Evolutionary conservation across 2,797 vertebrate genomes (phyloP), one percentile per base, ranked within the genome.

Genomic region (Bradypus variegatus): DNA sequence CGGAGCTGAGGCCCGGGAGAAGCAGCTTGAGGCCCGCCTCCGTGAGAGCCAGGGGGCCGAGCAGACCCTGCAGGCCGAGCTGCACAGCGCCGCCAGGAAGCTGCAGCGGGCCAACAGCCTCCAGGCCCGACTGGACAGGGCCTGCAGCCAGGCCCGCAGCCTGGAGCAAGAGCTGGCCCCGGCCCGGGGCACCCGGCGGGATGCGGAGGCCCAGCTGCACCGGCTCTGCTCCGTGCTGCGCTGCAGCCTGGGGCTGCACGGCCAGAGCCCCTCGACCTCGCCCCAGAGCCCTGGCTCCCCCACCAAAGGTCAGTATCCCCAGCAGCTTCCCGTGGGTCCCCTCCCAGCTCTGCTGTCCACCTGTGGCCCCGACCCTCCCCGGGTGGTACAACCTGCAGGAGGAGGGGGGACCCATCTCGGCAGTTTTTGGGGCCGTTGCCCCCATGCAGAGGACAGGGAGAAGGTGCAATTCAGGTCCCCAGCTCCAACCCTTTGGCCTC

Each of bases 101-200:
- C 96, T 98, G 29, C 97, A 97, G 90, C 96, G 97, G 14, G 96
- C 96, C 0, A 91, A 96, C 8, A 94, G 97, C 18, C 96, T 98
- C 79, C 96, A 92, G 75, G 91, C 96, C 38, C 95, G 94, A 86
- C 96, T 97, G 29, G 97, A 96, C 65, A 70, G 96, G 2, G 95
- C 97, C 60, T 94, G 98, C 89, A 94, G 89, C 65, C 97, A 86
- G 29, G 87, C 95, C 10, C 96, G 82, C 38, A 93, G 87, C 33
- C 96, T 98, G 69, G 97, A 98, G 70, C 96, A 96, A 84, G 98
- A 98, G 91, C 97, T 98, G 76, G 94, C 92, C 75, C 92, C 78
- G 64, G 96, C 96, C 1, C 91, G 98, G 41, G 89, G 93, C 3
- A 93, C 95, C 45, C 92, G 94, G 78, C 92, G 85, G 16, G 97